Percentiles rank a stretch among this genome's conserved stretches.
phyloP scores from a whole-genome alignment of 2,888 invertebrate species.

The Mythimna albipuncta region DNA sequence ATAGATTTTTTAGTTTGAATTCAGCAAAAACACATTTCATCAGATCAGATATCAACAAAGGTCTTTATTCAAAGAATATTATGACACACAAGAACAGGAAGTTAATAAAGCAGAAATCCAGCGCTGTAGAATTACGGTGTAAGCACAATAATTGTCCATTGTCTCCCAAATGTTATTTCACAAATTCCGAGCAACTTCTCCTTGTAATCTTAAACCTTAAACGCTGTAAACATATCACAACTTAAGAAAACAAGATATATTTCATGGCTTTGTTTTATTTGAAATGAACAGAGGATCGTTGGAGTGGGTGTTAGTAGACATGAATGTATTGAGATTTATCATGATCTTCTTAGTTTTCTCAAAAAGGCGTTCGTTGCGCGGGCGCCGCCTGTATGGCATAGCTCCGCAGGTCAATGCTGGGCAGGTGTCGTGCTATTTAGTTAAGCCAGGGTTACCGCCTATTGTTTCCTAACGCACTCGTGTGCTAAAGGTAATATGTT shows the following conservation, averaged over 20 bases:
- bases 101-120: conserved; percentile 35
- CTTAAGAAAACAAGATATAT: conserved; percentile 43
- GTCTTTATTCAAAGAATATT: conserved; percentile 35
- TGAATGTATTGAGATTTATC: conserved; percentile 48
- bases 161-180: conserved; percentile 34
- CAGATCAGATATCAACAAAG: conserved; percentile 35
- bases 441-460: conserved; percentile 51
- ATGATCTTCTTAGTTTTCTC: conserved; percentile 58
- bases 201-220: conserved; percentile 39
- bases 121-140: conserved; percentile 44
- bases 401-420: conserved; percentile 66
- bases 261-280: conserved; percentile 40
- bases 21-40: background rate
- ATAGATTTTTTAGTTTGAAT: background rate
- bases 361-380: conserved; percentile 63
- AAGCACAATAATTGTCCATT: conserved; percentile 43
- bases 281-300: conserved; percentile 29
- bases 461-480: conserved; percentile 48
- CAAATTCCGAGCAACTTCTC: conserved; percentile 14
- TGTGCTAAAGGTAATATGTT: conserved; percentile 44
- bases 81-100: conserved; percentile 50
- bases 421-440: conserved; percentile 70
- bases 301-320: conserved; percentile 38
- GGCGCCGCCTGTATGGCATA: conserved; percentile 56
- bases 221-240: conserved; percentile 25